A percentile compares a stretch with the other conserved stretches of the same genome.
Evolutionary conservation across 2,888 invertebrate genomes (phyloP).

Genomic region (Panopea generosa): DNA sequence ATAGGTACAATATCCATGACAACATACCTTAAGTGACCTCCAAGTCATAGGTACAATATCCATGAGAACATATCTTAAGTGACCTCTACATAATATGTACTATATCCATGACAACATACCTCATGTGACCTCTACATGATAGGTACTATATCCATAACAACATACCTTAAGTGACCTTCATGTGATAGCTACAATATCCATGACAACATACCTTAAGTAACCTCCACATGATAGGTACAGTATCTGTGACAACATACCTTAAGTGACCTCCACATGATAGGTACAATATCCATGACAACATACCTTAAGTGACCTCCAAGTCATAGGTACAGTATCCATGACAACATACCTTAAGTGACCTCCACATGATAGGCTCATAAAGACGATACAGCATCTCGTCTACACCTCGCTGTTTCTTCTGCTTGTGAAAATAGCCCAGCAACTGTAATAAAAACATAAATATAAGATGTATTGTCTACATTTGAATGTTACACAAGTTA

Average conservation of each 20-base stretch:
- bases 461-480: too few relatives aligned
- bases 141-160: conserved; percentile 61
- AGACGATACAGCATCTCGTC: conserved; percentile 79
- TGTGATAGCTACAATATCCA: too few relatives aligned
- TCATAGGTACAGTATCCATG: conserved; percentile 67
- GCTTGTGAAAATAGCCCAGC: conserved; percentile 75
- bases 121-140: conserved; percentile 79
- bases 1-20: not conserved
- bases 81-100: too few relatives aligned
- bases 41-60: conserved; percentile 76
- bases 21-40: conserved; percentile 65
- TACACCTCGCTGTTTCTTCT: conserved; percentile 80
- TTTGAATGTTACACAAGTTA: not conserved
- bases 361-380: conserved; percentile 83
- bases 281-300: conserved; percentile 33
- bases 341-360: conserved; percentile 58
- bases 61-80: too few relatives aligned
- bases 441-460: conserved; percentile 62
- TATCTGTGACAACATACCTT: conserved; percentile 6
- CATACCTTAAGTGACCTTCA: too few relatives aligned
- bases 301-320: conserved; percentile 76
- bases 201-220: too few relatives aligned
- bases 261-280: conserved; percentile 81
- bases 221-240: too few relatives aligned
- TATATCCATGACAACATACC: conserved; percentile 4